phyloP scores from a whole-genome alignment of 1,140 invertebrate genomes.

The Magallana angulata region DNA sequence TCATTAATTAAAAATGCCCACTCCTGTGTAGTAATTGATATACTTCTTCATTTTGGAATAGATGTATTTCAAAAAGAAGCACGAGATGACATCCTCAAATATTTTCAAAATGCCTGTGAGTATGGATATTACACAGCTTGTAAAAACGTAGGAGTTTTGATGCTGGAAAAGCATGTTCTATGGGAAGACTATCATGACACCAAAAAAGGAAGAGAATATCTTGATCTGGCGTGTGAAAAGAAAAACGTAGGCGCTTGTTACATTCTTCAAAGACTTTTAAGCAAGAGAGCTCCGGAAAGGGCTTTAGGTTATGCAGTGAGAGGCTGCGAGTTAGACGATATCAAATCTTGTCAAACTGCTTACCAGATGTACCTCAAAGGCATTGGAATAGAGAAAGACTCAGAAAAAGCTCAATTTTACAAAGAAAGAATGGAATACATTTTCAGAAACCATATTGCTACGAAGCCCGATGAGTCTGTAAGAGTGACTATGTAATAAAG shows the following conservation, averaged over 20 bases:
- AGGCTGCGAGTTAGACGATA: constrained; percentile 26
- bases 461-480: constrained; percentile 9
- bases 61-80: background rate
- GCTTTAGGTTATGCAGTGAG: background rate
- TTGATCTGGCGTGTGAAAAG: background rate
- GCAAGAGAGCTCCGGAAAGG: background rate
- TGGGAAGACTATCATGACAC: constrained; percentile 13
- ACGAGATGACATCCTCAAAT: background rate
- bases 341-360: background rate
- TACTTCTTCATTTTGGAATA: background rate
- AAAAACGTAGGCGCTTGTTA: constrained; percentile 14
- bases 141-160: constrained; percentile 18
- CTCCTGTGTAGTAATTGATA: background rate
- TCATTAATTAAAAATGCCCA: no score
- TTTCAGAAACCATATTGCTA: background rate
- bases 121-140: background rate
- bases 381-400: background rate
- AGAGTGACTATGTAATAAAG: constrained; percentile 25
- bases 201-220: constrained; percentile 13
- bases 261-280: constrained; percentile 6
- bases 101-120: constrained; percentile 5
- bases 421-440: background rate
- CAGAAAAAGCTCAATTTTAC: background rate
- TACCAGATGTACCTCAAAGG: constrained; percentile 10
- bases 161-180: background rate